Evolutionary conservation across 2,888 invertebrate species (phyloP).

Genomic region (Cotesia congregata): DNA sequence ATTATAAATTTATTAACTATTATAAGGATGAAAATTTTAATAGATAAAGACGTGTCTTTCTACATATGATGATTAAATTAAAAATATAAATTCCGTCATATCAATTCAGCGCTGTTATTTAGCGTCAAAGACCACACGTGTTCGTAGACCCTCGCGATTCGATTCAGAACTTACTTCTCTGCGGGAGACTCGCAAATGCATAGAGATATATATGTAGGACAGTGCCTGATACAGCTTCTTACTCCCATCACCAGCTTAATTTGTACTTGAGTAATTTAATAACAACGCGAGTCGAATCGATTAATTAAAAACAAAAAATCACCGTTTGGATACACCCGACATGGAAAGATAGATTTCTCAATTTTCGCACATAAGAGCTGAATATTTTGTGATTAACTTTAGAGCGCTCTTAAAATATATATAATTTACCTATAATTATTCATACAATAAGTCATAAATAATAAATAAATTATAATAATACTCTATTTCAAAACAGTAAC

Average conservation of each 20-base stretch:
- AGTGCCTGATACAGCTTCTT: slow-evolving; percentile 23
- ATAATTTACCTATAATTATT: no score
- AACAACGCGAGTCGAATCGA: slow-evolving; percentile 33
- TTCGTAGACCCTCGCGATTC: slow-evolving; percentile 23
- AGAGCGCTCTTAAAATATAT: no score
- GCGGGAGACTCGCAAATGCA: slow-evolving; percentile 30
- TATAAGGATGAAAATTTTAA: no score
- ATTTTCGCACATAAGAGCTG: no score
- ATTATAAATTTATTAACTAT: no score
- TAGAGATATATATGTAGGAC: background rate
- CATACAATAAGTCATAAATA: no score
- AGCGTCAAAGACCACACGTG: background rate
- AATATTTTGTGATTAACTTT: no score
- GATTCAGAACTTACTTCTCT: slow-evolving; percentile 30
- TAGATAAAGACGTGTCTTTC: no score
- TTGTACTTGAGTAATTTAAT: slow-evolving; percentile 30
- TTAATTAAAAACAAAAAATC: background rate
- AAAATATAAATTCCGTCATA: background rate
- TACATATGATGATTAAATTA: background rate
- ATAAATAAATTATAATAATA: no score
- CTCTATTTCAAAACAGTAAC: no score
- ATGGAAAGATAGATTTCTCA: no score
- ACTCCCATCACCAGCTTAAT: slow-evolving; percentile 5
- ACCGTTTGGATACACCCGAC: background rate
- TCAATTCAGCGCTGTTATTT: background rate